These are phyloP conservation scores for Zaprionus camerounensis DNA, from an alignment of 1,140 invertebrate genomes.

Conservation along the genomic window DNA sequence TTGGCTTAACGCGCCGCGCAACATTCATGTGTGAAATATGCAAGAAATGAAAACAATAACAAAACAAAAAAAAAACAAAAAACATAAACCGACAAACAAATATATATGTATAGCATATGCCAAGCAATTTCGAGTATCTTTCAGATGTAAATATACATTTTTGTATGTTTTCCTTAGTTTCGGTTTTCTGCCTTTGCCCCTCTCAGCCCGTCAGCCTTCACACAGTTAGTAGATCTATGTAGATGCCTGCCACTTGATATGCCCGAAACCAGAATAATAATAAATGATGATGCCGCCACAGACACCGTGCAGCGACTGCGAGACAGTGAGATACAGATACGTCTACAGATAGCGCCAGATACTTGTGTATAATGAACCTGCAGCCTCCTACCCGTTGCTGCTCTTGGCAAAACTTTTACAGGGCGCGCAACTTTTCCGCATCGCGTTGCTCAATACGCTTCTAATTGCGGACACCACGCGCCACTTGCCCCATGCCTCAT, in stretches of 20 bases:
- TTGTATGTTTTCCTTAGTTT: slow-evolving; percentile 16
- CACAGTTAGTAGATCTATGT: slow-evolving; percentile 47
- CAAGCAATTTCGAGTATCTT: slow-evolving; percentile 56
- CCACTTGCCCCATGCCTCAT: slow-evolving; percentile 46
- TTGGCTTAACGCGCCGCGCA: slow-evolving; percentile 42
- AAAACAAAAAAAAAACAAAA: slow-evolving; percentile 41
- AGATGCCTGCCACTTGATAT: slow-evolving; percentile 79
- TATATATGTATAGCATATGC: slow-evolving; percentile 42
- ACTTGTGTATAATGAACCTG: slow-evolving; percentile 56
- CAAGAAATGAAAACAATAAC: slow-evolving; percentile 57
- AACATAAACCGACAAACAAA: not conserved
- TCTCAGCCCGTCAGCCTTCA: slow-evolving; percentile 56
- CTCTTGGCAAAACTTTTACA: slow-evolving; percentile 59
- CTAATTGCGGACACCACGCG: slow-evolving; percentile 70
- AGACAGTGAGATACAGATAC: slow-evolving; percentile 6
- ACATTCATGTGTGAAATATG: slow-evolving; percentile 69
- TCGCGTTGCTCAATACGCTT: slow-evolving; percentile 71
- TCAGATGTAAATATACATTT: slow-evolving; percentile 59
- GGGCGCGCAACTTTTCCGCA: slow-evolving; percentile 57
- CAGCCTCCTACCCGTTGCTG: not conserved
- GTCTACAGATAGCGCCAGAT: slow-evolving; percentile 15
- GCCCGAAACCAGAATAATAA: slow-evolving; percentile 72
- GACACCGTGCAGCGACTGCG: not conserved
- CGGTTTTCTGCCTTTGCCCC: not conserved
- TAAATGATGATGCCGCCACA: slow-evolving; percentile 60